Evolutionary conservation across 2,797 vertebrate genomes (phyloP).

Genomic region (Morus bassanus): DNA sequence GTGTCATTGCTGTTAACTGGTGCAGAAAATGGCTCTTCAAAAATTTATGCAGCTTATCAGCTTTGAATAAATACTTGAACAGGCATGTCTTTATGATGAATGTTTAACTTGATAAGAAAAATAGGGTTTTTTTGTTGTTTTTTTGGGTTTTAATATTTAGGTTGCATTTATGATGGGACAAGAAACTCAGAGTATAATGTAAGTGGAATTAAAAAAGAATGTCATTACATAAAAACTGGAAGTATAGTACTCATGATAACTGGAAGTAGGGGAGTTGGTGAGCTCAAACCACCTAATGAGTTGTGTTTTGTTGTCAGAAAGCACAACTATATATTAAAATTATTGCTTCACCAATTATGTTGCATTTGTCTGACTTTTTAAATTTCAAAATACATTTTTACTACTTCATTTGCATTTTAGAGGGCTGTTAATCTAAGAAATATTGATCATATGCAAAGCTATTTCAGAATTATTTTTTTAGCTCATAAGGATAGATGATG

Average conservation of each 20-base stretch:
- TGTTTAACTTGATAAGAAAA: not conserved
- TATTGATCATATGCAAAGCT: not conserved
- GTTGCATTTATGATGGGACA: not conserved
- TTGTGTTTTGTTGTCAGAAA: not conserved
- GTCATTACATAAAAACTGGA: not conserved
- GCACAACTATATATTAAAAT: not conserved
- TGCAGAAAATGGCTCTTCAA: constrained; percentile 40
- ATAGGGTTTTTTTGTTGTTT: rapidly evolving
- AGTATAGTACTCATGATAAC: not conserved
- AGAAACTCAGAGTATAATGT: not conserved
- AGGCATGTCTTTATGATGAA: not conserved
- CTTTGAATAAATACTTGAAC: not conserved
- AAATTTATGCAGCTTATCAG: not conserved
- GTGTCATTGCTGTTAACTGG: not conserved
- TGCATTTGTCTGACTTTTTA: not conserved
- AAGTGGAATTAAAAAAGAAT: not conserved
- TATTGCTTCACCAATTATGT: not conserved
- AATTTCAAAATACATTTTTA: not conserved
- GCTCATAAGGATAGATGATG: not conserved
- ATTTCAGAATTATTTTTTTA: not conserved
- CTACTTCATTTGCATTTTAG: not conserved
- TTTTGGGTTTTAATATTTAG: not conserved
- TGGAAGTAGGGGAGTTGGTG: not conserved
- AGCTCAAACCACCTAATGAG: not conserved
- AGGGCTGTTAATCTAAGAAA: not conserved